A percentile compares a stretch with the other conserved stretches of the same genome.
These are phyloP conservation scores for Drosophila takahashii DNA, from an alignment of 1,140 invertebrate species.

Conservation along the genomic window DNA sequence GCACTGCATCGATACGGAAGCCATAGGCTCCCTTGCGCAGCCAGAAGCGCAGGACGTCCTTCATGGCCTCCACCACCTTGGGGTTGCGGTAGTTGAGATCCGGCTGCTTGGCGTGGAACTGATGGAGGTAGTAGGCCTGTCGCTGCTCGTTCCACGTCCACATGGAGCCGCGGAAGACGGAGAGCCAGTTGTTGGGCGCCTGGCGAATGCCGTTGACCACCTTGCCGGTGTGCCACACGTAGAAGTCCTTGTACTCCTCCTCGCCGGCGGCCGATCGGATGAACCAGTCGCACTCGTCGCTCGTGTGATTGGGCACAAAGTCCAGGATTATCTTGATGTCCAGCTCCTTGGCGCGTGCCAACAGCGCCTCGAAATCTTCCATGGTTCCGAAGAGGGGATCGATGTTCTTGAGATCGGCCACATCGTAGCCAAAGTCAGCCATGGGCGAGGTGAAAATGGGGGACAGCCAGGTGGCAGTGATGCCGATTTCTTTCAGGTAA, in stretches of 20 bases:
- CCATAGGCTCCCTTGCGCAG: constrained; percentile 90
- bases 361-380: constrained; percentile 89
- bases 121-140: constrained; percentile 91
- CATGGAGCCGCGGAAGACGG: constrained; percentile 88
- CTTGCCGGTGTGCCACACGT: constrained; percentile 88
- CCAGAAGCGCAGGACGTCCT: constrained; percentile 90
- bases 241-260: constrained; percentile 88
- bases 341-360: constrained; percentile 86
- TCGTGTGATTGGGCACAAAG: constrained; percentile 93
- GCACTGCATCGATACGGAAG: constrained; percentile 90
- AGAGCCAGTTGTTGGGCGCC: constrained; percentile 90
- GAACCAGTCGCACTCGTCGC: constrained; percentile 91
- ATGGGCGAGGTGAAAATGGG: constrained; percentile 88
- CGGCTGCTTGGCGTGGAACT: constrained; percentile 89
- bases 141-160: constrained; percentile 90
- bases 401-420: constrained; percentile 87
- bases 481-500: constrained; percentile 88
- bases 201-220: constrained; percentile 83
- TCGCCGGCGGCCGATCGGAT: constrained; percentile 86
- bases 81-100: constrained; percentile 91
- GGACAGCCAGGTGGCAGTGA: constrained; percentile 88
- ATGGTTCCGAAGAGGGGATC: constrained; percentile 90
- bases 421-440: constrained; percentile 88
- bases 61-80: constrained; percentile 87
- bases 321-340: constrained; percentile 92